A percentile compares a stretch with the other conserved stretches of the same genome.
phyloP scores from a whole-genome alignment of 2,888 invertebrate genomes.

The Diplolepis rosae region DNA sequence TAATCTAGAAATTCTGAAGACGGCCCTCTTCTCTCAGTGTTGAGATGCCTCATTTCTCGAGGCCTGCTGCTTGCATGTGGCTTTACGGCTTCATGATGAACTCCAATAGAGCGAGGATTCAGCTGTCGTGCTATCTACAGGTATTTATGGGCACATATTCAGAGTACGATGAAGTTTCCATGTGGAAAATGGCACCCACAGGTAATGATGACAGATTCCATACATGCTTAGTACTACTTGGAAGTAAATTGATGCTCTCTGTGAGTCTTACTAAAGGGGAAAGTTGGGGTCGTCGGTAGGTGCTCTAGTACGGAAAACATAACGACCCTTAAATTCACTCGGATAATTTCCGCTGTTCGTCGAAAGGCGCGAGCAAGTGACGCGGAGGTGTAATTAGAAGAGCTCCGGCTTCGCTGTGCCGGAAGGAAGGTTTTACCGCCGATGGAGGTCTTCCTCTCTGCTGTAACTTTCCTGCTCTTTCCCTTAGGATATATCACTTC shows the following conservation, averaged over 20 bases:
- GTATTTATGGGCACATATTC: neutral
- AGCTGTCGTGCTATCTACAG: neutral
- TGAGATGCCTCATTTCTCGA: slow-evolving; percentile 13
- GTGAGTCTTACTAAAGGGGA: slow-evolving; percentile 20
- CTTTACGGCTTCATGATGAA: slow-evolving; percentile 22
- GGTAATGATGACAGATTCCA: slow-evolving; percentile 16
- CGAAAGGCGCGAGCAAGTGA: slow-evolving; percentile 42
- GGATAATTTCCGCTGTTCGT: slow-evolving; percentile 48
- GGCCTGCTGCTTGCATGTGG: neutral
- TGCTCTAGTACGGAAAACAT: slow-evolving; percentile 34
- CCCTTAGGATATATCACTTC: slow-evolving; percentile 37
- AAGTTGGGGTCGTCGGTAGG: slow-evolving; percentile 11
- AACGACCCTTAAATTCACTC: slow-evolving; percentile 51
- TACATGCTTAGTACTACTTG: neutral
- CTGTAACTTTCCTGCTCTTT: slow-evolving; percentile 42
- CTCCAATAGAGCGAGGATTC: slow-evolving; percentile 12
- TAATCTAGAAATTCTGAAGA: slow-evolving; percentile 21
- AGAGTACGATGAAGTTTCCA: neutral
- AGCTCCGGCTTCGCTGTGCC: slow-evolving; percentile 40
- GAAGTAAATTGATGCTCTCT: slow-evolving; percentile 39
- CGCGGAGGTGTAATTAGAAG: slow-evolving; percentile 54
- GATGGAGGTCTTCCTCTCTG: slow-evolving; percentile 45
- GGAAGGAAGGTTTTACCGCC: slow-evolving; percentile 54
- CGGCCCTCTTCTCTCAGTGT: neutral
- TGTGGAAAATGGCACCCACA: slow-evolving; percentile 5